phyloP scores from a whole-genome alignment of 2,888 invertebrate genomes.

The Xanthia togata region DNA sequence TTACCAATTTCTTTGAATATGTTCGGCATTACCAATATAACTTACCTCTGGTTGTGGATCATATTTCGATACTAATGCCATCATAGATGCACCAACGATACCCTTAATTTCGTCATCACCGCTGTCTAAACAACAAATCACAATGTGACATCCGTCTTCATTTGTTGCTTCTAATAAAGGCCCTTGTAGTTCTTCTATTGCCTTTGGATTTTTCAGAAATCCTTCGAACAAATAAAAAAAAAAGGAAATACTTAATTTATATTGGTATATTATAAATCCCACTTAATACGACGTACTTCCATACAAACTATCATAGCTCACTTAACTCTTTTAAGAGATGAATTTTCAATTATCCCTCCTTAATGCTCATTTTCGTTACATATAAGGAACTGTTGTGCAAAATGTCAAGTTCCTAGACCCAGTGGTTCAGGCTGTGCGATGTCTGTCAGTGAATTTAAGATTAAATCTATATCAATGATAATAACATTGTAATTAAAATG shows the following conservation, averaged over 20 bases:
- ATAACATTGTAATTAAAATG: neutral
- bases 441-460: neutral
- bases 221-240: slow-evolving; percentile 57
- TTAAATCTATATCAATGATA: neutral
- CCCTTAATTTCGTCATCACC: slow-evolving; percentile 59
- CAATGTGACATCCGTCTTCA: slow-evolving; percentile 48
- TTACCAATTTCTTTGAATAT: neutral
- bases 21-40: neutral
- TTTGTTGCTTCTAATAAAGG: neutral
- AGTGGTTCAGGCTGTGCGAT: neutral
- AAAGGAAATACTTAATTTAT: neutral
- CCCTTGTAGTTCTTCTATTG: slow-evolving; percentile 64
- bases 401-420: too few species aligned
- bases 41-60: slow-evolving; percentile 37
- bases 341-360: neutral
- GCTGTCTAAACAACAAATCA: slow-evolving; percentile 73
- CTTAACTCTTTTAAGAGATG: neutral
- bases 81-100: slow-evolving; percentile 68
- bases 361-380: neutral
- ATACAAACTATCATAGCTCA: too few species aligned
- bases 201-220: slow-evolving; percentile 65
- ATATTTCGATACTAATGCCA: slow-evolving; percentile 57
- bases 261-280: neutral
- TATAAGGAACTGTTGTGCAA: neutral
- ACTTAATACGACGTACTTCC: neutral